A percentile compares a stretch with the other conserved stretches of the same genome.
These are phyloP conservation scores for Gouania willdenowi DNA, from an alignment of 2,797 vertebrate genomes.

Conservation along the genomic window DNA sequence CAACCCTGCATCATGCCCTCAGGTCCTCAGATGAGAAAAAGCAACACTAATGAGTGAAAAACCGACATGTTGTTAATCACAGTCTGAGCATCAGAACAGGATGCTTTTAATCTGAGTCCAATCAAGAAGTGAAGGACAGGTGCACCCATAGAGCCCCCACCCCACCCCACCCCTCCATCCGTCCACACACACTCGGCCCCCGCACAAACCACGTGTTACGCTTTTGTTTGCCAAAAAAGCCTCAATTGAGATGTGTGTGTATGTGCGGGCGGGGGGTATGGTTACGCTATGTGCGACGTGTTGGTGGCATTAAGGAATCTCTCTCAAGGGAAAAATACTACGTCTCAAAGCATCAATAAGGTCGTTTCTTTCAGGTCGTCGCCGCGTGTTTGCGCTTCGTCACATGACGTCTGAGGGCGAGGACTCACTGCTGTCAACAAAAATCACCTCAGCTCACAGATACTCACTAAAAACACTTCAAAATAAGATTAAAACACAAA, in stretches of 20 bases:
- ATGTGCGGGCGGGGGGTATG: conserved; percentile 46
- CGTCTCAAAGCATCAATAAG: conserved; percentile 36
- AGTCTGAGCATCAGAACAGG: too few relatives aligned
- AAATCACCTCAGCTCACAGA: neutral
- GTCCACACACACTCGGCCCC: conserved; percentile 54
- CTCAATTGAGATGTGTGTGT: conserved; percentile 60
- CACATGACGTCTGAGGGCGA: neutral
- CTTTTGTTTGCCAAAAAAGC: conserved; percentile 73
- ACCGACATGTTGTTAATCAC: too few relatives aligned
- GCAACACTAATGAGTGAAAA: too few relatives aligned
- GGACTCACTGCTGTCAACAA: too few relatives aligned
- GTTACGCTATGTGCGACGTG: conserved; percentile 46
- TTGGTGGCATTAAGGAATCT: conserved; percentile 50
- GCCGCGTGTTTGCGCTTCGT: neutral
- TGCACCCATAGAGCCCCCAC: conserved; percentile 67
- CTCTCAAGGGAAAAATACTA: conserved; percentile 43
- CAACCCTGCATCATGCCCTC: too few relatives aligned
- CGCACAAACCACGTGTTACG: conserved; percentile 63
- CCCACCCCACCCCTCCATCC: conserved; percentile 53
- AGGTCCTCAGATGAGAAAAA: too few relatives aligned
- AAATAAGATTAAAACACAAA: neutral
- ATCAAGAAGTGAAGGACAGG: too few relatives aligned
- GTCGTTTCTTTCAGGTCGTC: conserved; percentile 10
- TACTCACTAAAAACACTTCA: neutral
- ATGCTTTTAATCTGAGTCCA: too few relatives aligned